Percentiles rank a stretch among this genome's conserved stretches.
Conservation (phyloP, 2,113 vertebrate species). For the Uropsilus gracilis region DNA sequence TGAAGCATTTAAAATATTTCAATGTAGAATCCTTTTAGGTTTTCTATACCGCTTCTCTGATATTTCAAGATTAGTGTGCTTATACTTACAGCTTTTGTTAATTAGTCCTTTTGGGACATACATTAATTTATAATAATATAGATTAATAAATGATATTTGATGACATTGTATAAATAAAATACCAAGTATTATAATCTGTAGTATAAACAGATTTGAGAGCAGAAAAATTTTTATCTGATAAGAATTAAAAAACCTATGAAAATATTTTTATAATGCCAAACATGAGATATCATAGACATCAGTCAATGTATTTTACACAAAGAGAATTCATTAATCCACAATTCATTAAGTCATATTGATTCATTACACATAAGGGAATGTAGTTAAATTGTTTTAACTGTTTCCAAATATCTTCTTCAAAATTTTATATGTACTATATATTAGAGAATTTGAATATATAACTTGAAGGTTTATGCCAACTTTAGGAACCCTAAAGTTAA, state of each 20-base stretch:
- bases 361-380: background rate
- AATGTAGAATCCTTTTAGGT: background rate
- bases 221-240: background rate
- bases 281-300: background rate
- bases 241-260: background rate
- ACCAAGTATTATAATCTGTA: background rate
- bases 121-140: background rate
- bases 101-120: background rate
- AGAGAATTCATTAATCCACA: background rate
- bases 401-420: background rate
- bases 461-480: background rate
- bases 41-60: background rate
- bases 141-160: background rate
- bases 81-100: background rate
- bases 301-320: background rate
- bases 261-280: background rate
- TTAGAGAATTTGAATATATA: background rate
- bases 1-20: background rate
- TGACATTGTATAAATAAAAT: background rate
- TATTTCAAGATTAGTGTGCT: background rate
- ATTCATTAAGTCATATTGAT: background rate
- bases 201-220: background rate
- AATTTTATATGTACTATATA: background rate
- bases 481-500: background rate
- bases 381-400: background rate